Conservation (phyloP, 2,888 invertebrate species). For the Chalcis sispes region DNA sequence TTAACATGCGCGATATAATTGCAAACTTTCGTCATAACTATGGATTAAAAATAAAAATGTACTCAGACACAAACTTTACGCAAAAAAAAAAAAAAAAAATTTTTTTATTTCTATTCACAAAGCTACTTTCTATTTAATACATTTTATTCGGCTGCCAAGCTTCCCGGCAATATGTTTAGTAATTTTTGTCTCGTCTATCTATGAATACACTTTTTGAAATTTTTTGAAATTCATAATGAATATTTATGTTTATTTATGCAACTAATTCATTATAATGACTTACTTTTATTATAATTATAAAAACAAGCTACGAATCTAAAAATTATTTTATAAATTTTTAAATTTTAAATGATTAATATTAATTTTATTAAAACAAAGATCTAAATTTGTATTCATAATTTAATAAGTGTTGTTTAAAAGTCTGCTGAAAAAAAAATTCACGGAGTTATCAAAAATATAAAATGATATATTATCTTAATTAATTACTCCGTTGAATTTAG, state of each 20-base stretch:
- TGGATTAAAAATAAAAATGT: neutral
- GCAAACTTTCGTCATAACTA: constrained; percentile 2
- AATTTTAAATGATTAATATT: too few relatives aligned
- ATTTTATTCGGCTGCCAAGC: constrained; percentile 64
- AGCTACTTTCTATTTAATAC: constrained; percentile 19
- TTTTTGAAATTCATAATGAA: neutral
- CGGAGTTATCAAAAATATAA: neutral
- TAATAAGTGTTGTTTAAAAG: constrained; percentile 15
- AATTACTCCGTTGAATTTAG: constrained; percentile 14
- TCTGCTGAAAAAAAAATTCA: constrained; percentile 17
- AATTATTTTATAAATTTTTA: too few relatives aligned
- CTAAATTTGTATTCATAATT: constrained; percentile 23
- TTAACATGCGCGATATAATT: constrained; percentile 31
- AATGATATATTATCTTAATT: neutral
- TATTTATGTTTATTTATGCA: too few relatives aligned
- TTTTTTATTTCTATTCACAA: constrained; percentile 13
- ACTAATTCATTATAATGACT: too few relatives aligned
- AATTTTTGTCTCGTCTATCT: constrained; percentile 60
- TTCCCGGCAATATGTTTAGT: constrained; percentile 65
- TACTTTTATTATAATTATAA: too few relatives aligned
- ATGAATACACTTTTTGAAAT: constrained; percentile 29
- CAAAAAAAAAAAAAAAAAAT: constrained; percentile 1
- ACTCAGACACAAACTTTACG: constrained; percentile 35
- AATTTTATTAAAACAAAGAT: too few relatives aligned
- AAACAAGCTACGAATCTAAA: too few relatives aligned